Percentiles rank a stretch among this genome's conserved stretches.
phyloP scores from a whole-genome alignment of 2,113 vertebrate genomes.

The Cyanoliseus patagonus region DNA sequence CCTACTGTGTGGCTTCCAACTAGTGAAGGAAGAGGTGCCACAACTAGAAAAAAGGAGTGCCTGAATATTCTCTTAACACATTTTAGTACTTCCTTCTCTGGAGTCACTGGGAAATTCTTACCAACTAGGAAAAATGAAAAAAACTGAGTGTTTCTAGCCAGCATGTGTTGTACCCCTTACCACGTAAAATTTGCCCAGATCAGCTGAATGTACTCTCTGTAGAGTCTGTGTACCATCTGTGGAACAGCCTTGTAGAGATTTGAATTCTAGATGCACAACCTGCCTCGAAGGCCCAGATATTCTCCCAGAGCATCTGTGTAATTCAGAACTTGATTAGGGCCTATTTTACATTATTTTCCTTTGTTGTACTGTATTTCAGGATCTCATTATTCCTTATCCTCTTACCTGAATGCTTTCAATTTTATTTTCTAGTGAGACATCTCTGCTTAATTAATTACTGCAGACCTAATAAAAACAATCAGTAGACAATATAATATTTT shows the following conservation, averaged over 20 bases:
- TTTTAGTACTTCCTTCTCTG: neutral
- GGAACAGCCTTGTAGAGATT: neutral
- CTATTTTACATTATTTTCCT: neutral
- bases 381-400: neutral
- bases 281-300: neutral
- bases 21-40: neutral
- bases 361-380: conserved; percentile 3
- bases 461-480: conserved; percentile 2
- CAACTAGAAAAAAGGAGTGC: accelerated
- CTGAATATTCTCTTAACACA: neutral
- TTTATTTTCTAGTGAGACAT: neutral
- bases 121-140: neutral
- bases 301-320: neutral
- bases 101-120: neutral
- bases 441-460: conserved; percentile 17
- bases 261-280: neutral
- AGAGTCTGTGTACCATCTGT: neutral
- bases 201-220: neutral
- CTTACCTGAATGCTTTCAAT: neutral
- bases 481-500: neutral
- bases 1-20: neutral
- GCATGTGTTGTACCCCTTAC: neutral
- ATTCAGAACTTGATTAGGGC: neutral
- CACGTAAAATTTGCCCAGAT: neutral
- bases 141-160: neutral